phyloP scores from a whole-genome alignment of 2,888 invertebrate species.

The Drosophila helvetica region DNA sequence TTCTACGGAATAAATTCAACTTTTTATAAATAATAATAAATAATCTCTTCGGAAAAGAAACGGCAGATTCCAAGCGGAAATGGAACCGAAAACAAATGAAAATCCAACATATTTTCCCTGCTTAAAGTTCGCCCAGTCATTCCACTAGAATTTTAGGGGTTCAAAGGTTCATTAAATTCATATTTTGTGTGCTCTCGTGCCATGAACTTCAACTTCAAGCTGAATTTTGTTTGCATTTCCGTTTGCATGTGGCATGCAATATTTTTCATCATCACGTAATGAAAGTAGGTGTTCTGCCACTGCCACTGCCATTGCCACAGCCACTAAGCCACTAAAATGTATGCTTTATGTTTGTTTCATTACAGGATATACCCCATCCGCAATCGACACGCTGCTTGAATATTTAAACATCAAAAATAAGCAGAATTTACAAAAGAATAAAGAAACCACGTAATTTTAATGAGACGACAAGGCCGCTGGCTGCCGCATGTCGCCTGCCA shows the following conservation, averaged over 20 bases:
- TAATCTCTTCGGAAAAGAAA: no score
- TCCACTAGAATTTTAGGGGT: background rate
- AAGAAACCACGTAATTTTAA: constrained; percentile 52
- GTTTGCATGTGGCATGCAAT: constrained; percentile 55
- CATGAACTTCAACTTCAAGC: constrained; percentile 41
- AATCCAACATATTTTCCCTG: no score
- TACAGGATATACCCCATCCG: constrained; percentile 14
- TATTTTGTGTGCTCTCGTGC: background rate
- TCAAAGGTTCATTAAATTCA: background rate
- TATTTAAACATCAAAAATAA: constrained; percentile 43
- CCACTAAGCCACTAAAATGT: background rate
- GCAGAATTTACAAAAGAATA: background rate
- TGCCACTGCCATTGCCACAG: background rate
- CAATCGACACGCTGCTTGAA: constrained; percentile 32
- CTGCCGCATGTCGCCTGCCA: constrained; percentile 54
- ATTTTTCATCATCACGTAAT: background rate
- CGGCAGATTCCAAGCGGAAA: no score
- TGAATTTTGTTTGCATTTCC: constrained; percentile 7
- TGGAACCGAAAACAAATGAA: no score
- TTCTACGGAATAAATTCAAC: no score
- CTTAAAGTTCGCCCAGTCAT: no score
- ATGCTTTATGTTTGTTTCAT: constrained; percentile 10
- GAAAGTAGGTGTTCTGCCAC: background rate
- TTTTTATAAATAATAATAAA: no score
- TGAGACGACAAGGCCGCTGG: constrained; percentile 54